Conservation (phyloP, 2,888 invertebrate species). For the Drosophila fungiperda region DNA sequence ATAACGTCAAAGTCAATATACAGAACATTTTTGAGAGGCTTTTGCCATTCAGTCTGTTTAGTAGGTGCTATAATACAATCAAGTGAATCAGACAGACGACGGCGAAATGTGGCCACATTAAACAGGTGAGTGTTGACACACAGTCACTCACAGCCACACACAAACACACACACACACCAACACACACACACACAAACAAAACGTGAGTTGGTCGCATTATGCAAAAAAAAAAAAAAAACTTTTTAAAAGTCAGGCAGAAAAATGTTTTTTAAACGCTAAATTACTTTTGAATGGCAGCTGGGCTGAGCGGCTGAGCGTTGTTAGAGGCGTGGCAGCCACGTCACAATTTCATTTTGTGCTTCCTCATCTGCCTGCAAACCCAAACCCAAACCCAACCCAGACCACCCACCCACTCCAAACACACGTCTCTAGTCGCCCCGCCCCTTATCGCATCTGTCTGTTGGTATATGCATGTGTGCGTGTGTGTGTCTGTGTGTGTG, state of each 20-base stretch:
- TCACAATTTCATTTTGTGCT: conserved; percentile 78
- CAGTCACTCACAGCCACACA: not conserved
- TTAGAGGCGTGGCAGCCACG: conserved; percentile 59
- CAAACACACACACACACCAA: conserved; percentile 12
- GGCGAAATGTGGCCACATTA: conserved; percentile 64
- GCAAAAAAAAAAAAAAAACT: conserved; percentile 48
- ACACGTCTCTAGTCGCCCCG: conserved; percentile 17
- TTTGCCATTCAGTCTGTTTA: conserved; percentile 47
- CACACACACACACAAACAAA: conserved; percentile 21
- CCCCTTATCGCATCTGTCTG: conserved; percentile 15
- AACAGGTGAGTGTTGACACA: conserved; percentile 71
- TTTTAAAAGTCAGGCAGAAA: conserved; percentile 78
- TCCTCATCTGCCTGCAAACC: conserved; percentile 49
- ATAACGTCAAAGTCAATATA: conserved; percentile 73
- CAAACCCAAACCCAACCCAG: not conserved
- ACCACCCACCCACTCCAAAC: not conserved
- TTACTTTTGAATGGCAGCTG: conserved; percentile 77
- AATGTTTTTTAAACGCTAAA: conserved; percentile 81
- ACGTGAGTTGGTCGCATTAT: conserved; percentile 59
- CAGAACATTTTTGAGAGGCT: conserved; percentile 32
- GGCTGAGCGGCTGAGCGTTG: conserved; percentile 23
- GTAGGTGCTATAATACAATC: conserved; percentile 72
- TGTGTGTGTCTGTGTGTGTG: conserved; percentile 15
- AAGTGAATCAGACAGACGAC: conserved; percentile 69
- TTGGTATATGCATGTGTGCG: conserved; percentile 7